These are phyloP conservation scores for Tenualosa ilisha DNA, from an alignment of 2,797 vertebrate genomes.

Conservation along the genomic window DNA sequence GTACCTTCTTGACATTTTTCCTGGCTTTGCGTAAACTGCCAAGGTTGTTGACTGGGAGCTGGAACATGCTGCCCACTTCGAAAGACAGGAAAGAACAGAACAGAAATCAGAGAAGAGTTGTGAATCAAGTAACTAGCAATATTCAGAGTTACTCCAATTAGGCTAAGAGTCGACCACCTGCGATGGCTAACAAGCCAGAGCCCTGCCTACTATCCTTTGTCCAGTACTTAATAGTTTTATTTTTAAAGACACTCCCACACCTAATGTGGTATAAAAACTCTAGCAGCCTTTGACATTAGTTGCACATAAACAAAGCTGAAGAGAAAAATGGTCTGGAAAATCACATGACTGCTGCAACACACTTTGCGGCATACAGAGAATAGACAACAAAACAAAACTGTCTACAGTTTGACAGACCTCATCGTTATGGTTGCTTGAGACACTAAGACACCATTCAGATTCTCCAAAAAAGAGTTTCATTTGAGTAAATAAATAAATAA, in stretches of 20 bases:
- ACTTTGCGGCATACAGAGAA: background rate
- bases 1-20: conserved; percentile 98
- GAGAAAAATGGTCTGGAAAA: background rate
- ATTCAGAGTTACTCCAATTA: too few relatives aligned
- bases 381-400: background rate
- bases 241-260: background rate
- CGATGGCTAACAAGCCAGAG: background rate
- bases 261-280: background rate
- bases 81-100: conserved; percentile 49
- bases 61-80: conserved; percentile 95
- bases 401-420: background rate
- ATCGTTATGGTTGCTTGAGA: background rate
- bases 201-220: background rate
- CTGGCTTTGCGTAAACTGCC: conserved; percentile 98
- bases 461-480: too few relatives aligned
- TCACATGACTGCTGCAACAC: background rate
- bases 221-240: background rate
- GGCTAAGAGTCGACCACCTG: background rate
- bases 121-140: background rate
- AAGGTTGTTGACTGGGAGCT: conserved; percentile 99
- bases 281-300: background rate
- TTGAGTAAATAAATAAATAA: background rate
- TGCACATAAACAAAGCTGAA: background rate
- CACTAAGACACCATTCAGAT: too few relatives aligned
- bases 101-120: conserved; percentile 15